A percentile compares a stretch with the other conserved stretches of the same genome.
Conservation (phyloP, 2,797 vertebrate species). For the Lemur catta region DNA sequence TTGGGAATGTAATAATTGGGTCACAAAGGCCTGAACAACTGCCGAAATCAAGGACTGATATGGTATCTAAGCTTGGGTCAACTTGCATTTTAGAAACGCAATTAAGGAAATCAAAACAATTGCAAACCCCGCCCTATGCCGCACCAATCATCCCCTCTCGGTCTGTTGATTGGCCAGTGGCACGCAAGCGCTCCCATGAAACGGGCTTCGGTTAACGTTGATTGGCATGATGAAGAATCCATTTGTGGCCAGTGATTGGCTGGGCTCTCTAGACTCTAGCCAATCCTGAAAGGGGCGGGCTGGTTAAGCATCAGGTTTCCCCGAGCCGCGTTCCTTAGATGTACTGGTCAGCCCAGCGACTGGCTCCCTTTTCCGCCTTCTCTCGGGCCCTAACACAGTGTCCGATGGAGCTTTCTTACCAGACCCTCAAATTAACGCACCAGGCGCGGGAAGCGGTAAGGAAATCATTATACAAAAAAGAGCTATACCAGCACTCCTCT, state of each 20-base stretch:
- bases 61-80: neutral
- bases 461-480: neutral
- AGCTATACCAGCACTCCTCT: neutral
- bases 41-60: neutral
- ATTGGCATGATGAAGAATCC: neutral
- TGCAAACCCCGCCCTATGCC: neutral
- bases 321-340: neutral
- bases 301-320: constrained; percentile 50
- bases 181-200: fast-evolving
- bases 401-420: constrained; percentile 91
- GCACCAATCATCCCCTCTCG: neutral
- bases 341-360: neutral
- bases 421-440: constrained; percentile 87
- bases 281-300: constrained; percentile 61
- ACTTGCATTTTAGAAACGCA: neutral
- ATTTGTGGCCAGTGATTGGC: constrained; percentile 49
- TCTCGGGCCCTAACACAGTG: neutral
- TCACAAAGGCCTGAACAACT: neutral
- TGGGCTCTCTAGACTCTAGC: neutral
- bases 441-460: constrained; percentile 93
- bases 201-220: neutral
- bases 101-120: neutral
- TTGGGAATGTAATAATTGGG: neutral
- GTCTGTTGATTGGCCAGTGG: constrained; percentile 18
- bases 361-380: neutral